phyloP scores from a whole-genome alignment of 2,113 vertebrate genomes.

The Eolophus roseicapilla region DNA sequence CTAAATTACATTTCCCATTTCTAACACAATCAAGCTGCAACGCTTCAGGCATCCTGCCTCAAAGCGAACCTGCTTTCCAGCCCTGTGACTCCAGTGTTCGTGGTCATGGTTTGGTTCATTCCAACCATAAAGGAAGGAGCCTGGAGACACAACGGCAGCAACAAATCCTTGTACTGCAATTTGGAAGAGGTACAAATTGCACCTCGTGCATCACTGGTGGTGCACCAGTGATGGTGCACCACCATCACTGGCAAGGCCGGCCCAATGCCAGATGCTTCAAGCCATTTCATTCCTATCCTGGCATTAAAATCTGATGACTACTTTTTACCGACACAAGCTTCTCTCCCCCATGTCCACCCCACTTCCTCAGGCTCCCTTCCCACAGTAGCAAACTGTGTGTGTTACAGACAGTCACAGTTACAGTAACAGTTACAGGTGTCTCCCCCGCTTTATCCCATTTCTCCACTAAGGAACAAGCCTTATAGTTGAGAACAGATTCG shows the following conservation, averaged over 20 bases:
- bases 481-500: neutral
- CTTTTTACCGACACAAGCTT: neutral
- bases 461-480: neutral
- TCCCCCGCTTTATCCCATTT: neutral
- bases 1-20: neutral
- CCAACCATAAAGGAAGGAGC: neutral
- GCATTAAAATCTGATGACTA: neutral
- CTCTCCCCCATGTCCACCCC: neutral
- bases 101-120: neutral
- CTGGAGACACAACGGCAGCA: accelerated
- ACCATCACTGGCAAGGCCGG: too few species aligned
- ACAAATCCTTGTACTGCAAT: accelerated
- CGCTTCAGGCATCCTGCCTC: neutral
- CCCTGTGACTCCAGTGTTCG: accelerated
- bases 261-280: neutral
- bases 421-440: neutral
- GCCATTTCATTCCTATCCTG: neutral
- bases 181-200: too few species aligned
- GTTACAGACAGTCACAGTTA: neutral
- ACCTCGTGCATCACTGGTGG: too few species aligned
- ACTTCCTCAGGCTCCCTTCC: neutral
- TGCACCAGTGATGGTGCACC: too few species aligned
- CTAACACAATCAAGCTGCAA: neutral
- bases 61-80: neutral
- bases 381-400: accelerated